phyloP scores from a whole-genome alignment of 2,113 vertebrate genomes.

The Tetrao urogallus region DNA sequence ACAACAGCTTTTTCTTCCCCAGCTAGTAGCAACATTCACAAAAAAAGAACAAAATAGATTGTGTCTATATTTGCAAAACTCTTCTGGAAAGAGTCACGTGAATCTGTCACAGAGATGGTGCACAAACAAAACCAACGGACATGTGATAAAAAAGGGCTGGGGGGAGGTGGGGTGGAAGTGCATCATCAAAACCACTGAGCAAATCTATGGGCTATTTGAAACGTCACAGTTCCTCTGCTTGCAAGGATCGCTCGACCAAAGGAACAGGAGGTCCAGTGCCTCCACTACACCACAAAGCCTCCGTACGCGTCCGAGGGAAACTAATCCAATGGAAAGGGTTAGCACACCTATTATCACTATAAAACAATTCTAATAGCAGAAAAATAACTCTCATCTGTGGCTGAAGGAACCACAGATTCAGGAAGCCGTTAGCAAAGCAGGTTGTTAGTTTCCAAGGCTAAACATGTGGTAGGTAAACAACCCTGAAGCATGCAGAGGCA shows the following conservation, averaged over 20 bases:
- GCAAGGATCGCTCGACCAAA: neutral
- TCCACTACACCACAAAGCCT: neutral
- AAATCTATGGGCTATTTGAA: neutral
- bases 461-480: neutral
- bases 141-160: neutral
- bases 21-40: neutral
- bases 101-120: neutral
- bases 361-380: neutral
- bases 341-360: neutral
- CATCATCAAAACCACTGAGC: neutral
- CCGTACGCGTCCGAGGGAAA: neutral
- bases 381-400: neutral
- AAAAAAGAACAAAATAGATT: neutral
- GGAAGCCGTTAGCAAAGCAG: neutral
- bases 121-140: constrained; percentile 3
- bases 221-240: neutral
- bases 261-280: neutral
- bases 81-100: neutral
- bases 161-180: neutral
- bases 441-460: neutral
- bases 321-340: neutral
- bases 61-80: neutral
- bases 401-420: neutral
- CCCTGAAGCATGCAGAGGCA: neutral
- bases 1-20: neutral